phyloP scores from a whole-genome alignment of 2,797 vertebrate species.

The Limnodromus scolopaceus region DNA sequence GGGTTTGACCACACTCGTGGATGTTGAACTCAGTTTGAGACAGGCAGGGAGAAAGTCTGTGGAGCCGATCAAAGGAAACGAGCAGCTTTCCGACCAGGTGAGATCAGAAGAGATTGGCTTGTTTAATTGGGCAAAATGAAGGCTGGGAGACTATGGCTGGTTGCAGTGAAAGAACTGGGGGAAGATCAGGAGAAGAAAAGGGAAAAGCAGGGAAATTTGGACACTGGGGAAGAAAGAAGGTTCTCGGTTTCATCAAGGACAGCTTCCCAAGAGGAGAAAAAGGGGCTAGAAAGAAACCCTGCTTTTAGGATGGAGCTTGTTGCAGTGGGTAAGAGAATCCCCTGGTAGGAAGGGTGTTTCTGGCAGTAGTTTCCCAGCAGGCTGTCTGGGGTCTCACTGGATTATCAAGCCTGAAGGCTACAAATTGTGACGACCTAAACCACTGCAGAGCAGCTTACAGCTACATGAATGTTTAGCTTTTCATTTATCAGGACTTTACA shows the following conservation, averaged over 20 bases:
- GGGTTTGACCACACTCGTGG: neutral
- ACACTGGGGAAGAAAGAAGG: neutral
- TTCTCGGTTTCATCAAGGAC: neutral
- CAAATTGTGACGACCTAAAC: neutral
- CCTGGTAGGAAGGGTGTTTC: neutral
- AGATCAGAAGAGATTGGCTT: neutral
- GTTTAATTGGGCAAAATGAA: neutral
- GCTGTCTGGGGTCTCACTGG: neutral
- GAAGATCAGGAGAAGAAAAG: neutral
- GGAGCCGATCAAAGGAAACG: neutral
- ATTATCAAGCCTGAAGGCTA: neutral
- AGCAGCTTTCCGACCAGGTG: neutral
- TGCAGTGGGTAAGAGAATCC: neutral
- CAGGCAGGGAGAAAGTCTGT: neutral
- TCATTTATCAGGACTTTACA: conserved; percentile 41
- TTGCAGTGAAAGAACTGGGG: neutral
- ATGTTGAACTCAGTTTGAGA: neutral
- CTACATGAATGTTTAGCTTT: neutral
- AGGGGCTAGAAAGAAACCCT: neutral
- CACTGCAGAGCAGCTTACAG: conserved; percentile 45
- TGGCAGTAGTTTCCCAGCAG: conserved; percentile 13
- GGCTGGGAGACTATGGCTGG: neutral
- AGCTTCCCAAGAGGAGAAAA: neutral
- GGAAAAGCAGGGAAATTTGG: neutral
- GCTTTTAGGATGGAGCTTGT: neutral